A percentile compares a stretch with the other conserved stretches of the same genome.
Evolutionary conservation across 2,113 vertebrate species (phyloP).

Genomic region (Eclectus roratus): DNA sequence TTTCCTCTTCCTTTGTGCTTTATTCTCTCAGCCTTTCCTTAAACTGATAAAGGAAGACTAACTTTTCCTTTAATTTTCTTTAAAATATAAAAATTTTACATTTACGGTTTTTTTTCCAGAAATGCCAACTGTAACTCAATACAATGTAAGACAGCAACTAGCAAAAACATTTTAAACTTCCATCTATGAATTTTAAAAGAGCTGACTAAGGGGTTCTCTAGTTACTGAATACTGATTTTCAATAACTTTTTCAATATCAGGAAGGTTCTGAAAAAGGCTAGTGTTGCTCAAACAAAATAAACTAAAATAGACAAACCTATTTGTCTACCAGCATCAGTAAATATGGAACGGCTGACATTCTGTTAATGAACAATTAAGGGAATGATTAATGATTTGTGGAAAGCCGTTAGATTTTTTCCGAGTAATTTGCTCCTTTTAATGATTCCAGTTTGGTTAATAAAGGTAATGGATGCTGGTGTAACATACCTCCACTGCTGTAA

Average conservation of each 20-base stretch:
- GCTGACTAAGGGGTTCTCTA: neutral
- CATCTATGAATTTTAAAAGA: neutral
- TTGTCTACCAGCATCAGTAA: neutral
- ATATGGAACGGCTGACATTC: neutral
- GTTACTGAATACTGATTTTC: neutral
- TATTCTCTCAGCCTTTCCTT: neutral
- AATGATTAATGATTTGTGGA: slow-evolving; percentile 25
- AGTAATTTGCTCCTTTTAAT: slow-evolving; percentile 3
- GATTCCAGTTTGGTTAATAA: neutral
- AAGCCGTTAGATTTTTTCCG: neutral
- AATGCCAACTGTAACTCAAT: neutral
- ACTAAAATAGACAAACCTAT: neutral
- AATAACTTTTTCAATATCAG: neutral
- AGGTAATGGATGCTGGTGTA: neutral
- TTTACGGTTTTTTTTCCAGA: neutral
- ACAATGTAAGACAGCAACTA: neutral
- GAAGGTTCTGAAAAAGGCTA: neutral
- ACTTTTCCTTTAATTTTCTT: neutral
- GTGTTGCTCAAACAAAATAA: neutral
- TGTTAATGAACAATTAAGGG: slow-evolving; percentile 12
- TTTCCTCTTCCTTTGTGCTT: neutral
- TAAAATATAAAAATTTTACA: neutral
- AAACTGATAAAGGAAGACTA: neutral
- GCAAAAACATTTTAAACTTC: neutral
- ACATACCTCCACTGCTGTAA: neutral